Percentiles rank a stretch among this genome's conserved stretches.
Conservation (phyloP, 2,113 vertebrate species). For the Leptocoma aspasia region DNA sequence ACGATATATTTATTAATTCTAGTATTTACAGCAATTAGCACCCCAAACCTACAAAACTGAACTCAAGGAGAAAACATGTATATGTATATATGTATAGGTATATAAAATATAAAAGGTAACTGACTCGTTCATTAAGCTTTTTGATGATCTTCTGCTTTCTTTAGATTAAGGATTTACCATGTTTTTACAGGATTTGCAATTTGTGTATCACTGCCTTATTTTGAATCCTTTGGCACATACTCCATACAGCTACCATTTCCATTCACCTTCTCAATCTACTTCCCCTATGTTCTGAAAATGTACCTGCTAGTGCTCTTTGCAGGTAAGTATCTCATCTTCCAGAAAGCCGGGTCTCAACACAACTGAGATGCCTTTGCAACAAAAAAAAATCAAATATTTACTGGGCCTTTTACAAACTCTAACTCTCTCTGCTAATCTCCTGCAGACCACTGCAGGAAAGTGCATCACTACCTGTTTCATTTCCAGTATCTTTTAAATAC, state of each 20-base stretch:
- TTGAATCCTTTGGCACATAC: slow-evolving; percentile 72
- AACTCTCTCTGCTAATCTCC: neutral
- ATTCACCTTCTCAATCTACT: slow-evolving; percentile 63
- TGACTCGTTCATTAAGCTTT: neutral
- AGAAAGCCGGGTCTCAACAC: neutral
- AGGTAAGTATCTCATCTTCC: slow-evolving; percentile 76
- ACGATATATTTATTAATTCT: neutral
- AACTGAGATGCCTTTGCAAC: neutral
- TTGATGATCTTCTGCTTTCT: neutral
- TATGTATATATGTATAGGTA: rapidly evolving
- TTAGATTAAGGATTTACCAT: neutral
- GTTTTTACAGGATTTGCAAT: slow-evolving; percentile 79
- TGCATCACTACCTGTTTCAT: neutral
- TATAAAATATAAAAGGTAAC: neutral
- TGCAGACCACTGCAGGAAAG: neutral
- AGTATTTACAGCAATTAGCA: neutral
- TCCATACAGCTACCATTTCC: slow-evolving; percentile 66
- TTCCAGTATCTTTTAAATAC: neutral
- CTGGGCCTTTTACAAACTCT: neutral
- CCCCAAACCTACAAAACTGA: neutral
- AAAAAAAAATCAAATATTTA: neutral
- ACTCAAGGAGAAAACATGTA: neutral
- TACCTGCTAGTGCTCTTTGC: slow-evolving; percentile 79
- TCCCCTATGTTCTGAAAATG: slow-evolving; percentile 74
- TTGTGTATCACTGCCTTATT: slow-evolving; percentile 79